Base-by-base conservation (phyloP, 2,113 vertebrate genomes). In the Esox niger region DNA sequence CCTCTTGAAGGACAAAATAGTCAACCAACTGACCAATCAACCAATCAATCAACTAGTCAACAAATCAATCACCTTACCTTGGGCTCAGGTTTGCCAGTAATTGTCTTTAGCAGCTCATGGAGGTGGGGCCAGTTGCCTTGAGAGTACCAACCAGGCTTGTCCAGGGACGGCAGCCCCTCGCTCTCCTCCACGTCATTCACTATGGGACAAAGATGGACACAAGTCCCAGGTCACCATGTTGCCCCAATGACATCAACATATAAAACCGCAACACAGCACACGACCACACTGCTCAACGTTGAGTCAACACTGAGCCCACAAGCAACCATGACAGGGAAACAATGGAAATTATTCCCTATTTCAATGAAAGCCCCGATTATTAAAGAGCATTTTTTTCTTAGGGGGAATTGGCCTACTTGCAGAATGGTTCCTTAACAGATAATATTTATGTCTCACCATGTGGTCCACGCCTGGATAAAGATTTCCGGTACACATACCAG, bases 111-210 rank as follows among this genome's bases (percentile, higher is more conserved):
- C 32, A 98, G 90, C 31, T 98, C 91, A 27, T 93, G 92, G 23
- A 98, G 94, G 78, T 98, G 96, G 26, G 79, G 88, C 86, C 94
- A 93, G 47, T 98, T 98, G 11, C 97, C 97, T 84, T 98, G 96
- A 30, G 95, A 98, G 85, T 98, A 98, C 96, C 96, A 98, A 76
- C 96, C 96, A 0, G 95, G 93, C 62, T 95, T 96, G 52, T 98
- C 94, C 78, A 98, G 83, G 2, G 88, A 89, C 0, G 91, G 88
- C 62, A 98, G 86, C 2, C 89, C 89, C 67, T 95, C 93, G 13
- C 62, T 86, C 64, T 93, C 92, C 75, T 98, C 97, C 70, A 95
- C 90, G 0, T 98, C 95, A 10, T 94, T 94, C 73, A 96, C 95
- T 98, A 87, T 13, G 33, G 20, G 69, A 62, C 23, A 49, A 49